These are phyloP conservation scores for Aleiodes sp. DNA, from an alignment of 1,140 invertebrate genomes.

Conservation along the genomic window DNA sequence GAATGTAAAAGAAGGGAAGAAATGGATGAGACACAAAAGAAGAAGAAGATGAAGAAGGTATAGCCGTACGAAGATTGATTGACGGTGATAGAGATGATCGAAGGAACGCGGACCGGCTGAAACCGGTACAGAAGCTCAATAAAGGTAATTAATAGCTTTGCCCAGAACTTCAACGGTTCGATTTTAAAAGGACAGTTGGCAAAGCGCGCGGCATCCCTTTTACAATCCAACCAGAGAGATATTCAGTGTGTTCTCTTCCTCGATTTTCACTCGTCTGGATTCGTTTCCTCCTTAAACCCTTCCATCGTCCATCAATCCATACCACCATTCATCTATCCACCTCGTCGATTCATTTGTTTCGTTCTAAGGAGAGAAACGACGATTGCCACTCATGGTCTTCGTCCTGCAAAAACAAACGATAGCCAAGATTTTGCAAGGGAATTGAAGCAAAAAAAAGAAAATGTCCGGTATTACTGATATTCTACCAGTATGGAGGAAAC, in stretches of 20 bases:
- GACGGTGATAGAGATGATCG: constrained; percentile 57
- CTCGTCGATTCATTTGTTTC: constrained; percentile 28
- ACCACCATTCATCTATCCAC: constrained; percentile 22
- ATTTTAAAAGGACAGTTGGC: neutral
- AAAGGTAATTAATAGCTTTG: constrained; percentile 54
- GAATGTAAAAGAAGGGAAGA: neutral
- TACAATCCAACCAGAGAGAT: neutral
- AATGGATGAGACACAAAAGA: neutral
- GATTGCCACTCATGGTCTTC: constrained; percentile 11
- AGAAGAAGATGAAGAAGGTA: neutral
- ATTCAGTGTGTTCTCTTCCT: neutral
- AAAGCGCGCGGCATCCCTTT: constrained; percentile 28
- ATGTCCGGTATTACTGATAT: too few relatives aligned
- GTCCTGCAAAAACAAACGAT: constrained; percentile 28
- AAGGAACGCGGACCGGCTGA: constrained; percentile 44
- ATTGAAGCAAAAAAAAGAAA: neutral
- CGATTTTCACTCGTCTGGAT: neutral
- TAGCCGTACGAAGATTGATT: constrained; percentile 55
- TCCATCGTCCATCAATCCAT: constrained; percentile 16
- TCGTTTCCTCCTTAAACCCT: neutral
- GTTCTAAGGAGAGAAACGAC: constrained; percentile 6
- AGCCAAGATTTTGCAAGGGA: neutral
- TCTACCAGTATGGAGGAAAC: too few relatives aligned
- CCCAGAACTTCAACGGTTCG: neutral
- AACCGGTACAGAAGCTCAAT: constrained; percentile 54